Evolutionary conservation across 2,888 invertebrate genomes (phyloP).

Genomic region (Athalia rosae): DNA sequence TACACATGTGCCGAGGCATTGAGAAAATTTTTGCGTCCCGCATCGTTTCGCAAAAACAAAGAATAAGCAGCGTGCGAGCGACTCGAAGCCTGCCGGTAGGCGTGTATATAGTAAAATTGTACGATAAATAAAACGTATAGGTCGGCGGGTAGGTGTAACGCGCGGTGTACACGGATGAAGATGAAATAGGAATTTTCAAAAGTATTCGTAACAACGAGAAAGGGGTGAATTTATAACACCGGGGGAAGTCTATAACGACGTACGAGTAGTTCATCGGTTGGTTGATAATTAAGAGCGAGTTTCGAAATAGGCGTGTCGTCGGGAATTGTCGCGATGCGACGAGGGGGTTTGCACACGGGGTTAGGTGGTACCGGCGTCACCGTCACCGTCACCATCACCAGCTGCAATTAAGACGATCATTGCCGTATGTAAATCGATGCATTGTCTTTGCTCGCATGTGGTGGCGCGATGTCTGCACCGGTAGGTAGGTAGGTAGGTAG

Average conservation of each 20-base stretch:
- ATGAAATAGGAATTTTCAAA: too few relatives aligned
- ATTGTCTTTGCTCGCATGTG: constrained; percentile 57
- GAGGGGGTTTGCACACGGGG: constrained; percentile 47
- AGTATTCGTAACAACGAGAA: too few relatives aligned
- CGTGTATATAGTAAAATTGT: neutral
- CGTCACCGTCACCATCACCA: constrained; percentile 20
- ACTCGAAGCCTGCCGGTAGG: neutral
- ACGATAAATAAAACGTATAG: too few relatives aligned
- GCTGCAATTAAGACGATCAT: constrained; percentile 56
- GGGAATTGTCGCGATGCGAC: neutral
- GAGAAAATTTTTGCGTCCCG: neutral
- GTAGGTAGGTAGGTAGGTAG: too few relatives aligned
- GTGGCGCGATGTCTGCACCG: constrained; percentile 49
- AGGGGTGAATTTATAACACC: too few relatives aligned
- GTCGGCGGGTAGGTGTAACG: too few relatives aligned
- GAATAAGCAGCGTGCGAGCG: neutral
- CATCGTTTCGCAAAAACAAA: constrained; percentile 3
- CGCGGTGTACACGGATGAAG: too few relatives aligned
- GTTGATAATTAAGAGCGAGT: constrained; percentile 37
- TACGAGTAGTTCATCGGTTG: neutral
- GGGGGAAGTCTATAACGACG: too few relatives aligned
- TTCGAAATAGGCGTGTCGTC: neutral
- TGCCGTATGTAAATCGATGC: constrained; percentile 55
- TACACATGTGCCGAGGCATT: neutral
- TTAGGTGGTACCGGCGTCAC: too few relatives aligned